Evolutionary conservation across 2,888 invertebrate species (phyloP).

Genomic region (Poecilus cupreus): DNA sequence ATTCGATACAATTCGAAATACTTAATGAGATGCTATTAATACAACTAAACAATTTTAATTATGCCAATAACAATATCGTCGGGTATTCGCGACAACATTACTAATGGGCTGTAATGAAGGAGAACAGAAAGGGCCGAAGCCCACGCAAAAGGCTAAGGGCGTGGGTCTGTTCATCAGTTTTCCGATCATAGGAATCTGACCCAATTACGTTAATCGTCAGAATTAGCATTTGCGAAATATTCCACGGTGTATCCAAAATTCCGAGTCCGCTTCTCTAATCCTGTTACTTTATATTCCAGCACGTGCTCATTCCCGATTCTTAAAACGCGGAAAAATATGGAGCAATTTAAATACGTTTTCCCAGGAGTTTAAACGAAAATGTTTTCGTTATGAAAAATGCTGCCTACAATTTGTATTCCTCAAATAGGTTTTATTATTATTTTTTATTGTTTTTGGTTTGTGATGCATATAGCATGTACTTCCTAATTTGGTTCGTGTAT

Average conservation of each 20-base stretch:
- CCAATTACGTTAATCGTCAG: slow-evolving; percentile 2
- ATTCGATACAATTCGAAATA: too few relatives aligned
- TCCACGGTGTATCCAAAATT: too few relatives aligned
- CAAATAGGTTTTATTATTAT: too few relatives aligned
- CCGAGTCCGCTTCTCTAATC: not conserved
- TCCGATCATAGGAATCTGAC: not conserved
- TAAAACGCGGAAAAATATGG: slow-evolving; percentile 9
- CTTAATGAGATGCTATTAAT: too few relatives aligned
- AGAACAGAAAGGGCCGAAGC: not conserved
- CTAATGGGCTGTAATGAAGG: slow-evolving; percentile 1
- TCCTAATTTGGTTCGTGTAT: too few relatives aligned
- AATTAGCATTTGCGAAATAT: not conserved
- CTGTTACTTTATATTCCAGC: slow-evolving; percentile 4
- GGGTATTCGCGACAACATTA: not conserved
- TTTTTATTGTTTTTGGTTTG: too few relatives aligned
- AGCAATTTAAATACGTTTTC: not conserved
- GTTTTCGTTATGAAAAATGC: too few relatives aligned
- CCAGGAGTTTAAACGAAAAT: too few relatives aligned
- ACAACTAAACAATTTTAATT: slow-evolving; percentile 5
- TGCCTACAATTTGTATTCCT: too few relatives aligned
- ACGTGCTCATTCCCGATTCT: not conserved
- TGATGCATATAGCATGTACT: too few relatives aligned
- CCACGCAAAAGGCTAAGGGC: not conserved
- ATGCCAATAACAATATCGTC: not conserved
- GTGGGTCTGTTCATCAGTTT: too few relatives aligned